These are phyloP conservation scores for Archocentrus centrarchus DNA, from an alignment of 2,113 vertebrate species.

Conservation along the genomic window DNA sequence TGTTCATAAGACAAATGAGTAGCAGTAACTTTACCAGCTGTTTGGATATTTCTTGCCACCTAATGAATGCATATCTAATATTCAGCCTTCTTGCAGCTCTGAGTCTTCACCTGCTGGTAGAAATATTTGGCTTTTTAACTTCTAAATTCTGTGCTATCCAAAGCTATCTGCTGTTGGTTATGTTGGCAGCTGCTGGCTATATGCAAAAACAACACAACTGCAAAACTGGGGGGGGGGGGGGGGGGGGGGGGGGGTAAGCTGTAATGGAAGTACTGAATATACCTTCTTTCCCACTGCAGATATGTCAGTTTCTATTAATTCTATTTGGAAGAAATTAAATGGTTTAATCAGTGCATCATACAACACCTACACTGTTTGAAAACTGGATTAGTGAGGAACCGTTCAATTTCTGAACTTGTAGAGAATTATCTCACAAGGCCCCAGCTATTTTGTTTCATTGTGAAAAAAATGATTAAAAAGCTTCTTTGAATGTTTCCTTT, in stretches of 20 bases:
- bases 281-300: background rate
- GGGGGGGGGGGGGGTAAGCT: background rate
- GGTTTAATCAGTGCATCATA: background rate
- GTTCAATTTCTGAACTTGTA: background rate
- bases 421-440: background rate
- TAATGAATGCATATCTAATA: background rate
- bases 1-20: background rate
- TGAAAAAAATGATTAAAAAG: background rate
- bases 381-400: background rate
- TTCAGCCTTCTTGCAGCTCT: background rate
- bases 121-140: background rate
- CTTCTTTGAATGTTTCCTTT: background rate
- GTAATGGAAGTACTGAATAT: background rate
- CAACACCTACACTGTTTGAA: constrained; percentile 7
- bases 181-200: background rate
- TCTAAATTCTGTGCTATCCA: background rate
- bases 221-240: background rate
- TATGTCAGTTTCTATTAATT: background rate
- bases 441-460: background rate
- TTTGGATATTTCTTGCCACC: background rate
- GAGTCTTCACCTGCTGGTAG: constrained; percentile 1
- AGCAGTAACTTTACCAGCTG: background rate
- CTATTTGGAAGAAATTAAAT: background rate
- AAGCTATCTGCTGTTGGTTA: background rate
- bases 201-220: background rate